Evolutionary conservation across 2,797 vertebrate species (phyloP), one percentile per base, ranked within the genome.

Genomic region (Melanotaenia nigrans): DNA sequence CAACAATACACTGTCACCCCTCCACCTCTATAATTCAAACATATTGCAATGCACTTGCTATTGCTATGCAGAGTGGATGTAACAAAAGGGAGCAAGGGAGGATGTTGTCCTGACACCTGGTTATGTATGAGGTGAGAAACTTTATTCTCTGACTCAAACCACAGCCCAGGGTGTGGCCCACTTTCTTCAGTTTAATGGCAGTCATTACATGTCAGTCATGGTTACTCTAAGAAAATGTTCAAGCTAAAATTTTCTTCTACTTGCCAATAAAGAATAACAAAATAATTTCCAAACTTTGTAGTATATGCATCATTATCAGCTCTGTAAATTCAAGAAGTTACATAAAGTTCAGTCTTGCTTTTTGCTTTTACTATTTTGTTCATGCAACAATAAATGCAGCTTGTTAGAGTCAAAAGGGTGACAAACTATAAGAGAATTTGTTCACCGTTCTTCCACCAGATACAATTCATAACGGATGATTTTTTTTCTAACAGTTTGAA

Each of bases 1-100:
- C 63, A 78, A 93, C 92, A 93, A 93, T 92, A 65, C 87, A 51
- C 20, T 70, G 81, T 68, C 32, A 16, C 63, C 66, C 81, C 90
- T 81, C 81, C 85, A 84, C 81, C 84, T 90, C 65, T 62, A 64
- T 82, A 80, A 79, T 69, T 90, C 90, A 83, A 90, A 90, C 89
- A 85, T 82, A 78, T 87, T 77, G 78, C 87, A 86, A 68, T 92
- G 90, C 85, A 84, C 78, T 88, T 65, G 60, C 61, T 68, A 86
- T 92, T 91, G 89, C 92, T 88, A 89, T 92, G 90, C 86, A 87
- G 69, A 67, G 79, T 54, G 71, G 78, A 71, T 8, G 25, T 73
- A 62, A 90, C 90, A 92, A 93, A 89, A 72, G 81, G 58, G n/a
- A 75, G 78, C 65, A 55, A 60, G 68, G 72, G 68, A 85, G 73